Base-by-base conservation (phyloP, 2,888 invertebrate genomes). In the Phengaris alcon region DNA sequence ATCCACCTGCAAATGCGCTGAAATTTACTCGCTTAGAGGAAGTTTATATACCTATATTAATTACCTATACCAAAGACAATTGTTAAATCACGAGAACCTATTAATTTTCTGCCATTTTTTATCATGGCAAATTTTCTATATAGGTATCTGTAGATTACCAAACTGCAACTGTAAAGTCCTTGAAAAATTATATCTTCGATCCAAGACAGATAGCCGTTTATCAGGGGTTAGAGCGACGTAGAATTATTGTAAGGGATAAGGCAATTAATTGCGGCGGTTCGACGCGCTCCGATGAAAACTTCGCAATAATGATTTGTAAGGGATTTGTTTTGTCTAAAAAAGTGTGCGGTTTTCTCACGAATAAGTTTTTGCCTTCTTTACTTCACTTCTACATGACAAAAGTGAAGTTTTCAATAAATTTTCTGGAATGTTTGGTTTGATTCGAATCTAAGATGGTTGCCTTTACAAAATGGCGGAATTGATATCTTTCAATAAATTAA, bases 181-280 rank as follows among this genome's bases (percentile, higher is more conserved):
- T 35, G 35, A 35, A 64, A 64, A 64, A 64, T 64, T 12, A 12
- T 12, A 35, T 64, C 22, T 64, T 64, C 35, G 35, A 59, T 69
- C 44, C 10, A 72, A 72, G 35, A 35, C 51, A 51, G 70, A 70
- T 70, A 72, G 54, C 22, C 15, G 52, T 72, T 54, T 72, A 52
- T 72, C 72, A 52, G 72, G 48, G 72, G 13, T 48, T 52, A 64
- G 35, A 10, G 35, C 64, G 72, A 72, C 72, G 35, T 10, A 72
- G 72, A 72, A 51, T 72, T 72, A 72, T 72, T 72, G 72, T 72
- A 54, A 72, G 72, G 72, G 72, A 72, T 72, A 22, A 54, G 46
- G 10, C 22, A 72, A 72, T 72, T 72, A 72, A 72, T 72, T n/a
- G 15, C 52, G 70, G 54, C 12, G 51, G 72, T 52, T 52, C 35